phyloP scores from a whole-genome alignment of 2,797 vertebrate genomes.

The Fundulus diaphanus region DNA sequence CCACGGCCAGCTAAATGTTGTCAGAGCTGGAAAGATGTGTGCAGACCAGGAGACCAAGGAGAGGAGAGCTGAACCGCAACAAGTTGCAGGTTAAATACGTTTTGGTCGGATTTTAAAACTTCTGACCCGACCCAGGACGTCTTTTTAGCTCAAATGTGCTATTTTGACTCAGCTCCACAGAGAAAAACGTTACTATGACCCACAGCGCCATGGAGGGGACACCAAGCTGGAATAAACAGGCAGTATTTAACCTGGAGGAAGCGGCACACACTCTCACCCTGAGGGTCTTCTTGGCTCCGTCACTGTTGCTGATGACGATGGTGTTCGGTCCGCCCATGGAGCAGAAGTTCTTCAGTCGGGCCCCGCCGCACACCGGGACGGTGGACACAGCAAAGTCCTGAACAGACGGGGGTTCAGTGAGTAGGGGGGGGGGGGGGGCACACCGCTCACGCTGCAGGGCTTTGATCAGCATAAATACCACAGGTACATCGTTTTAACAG shows the following conservation, averaged over 20 bases:
- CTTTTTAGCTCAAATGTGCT: background rate
- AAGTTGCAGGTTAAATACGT: background rate
- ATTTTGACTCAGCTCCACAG: background rate
- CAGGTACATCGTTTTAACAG: background rate
- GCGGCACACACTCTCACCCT: constrained; percentile 72
- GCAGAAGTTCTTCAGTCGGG: constrained; percentile 89
- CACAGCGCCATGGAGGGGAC: background rate
- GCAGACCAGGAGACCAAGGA: too few relatives aligned
- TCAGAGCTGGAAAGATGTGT: too few relatives aligned
- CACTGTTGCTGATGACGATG: constrained; percentile 86
- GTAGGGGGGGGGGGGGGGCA: too few relatives aligned
- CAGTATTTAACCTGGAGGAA: background rate
- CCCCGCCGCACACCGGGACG: constrained; percentile 84
- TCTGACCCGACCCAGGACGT: background rate
- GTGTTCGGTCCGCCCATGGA: constrained; percentile 92
- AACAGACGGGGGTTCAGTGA: constrained; percentile 11
- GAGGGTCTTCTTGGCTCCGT: constrained; percentile 87
- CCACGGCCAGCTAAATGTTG: too few relatives aligned
- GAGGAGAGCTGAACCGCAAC: background rate
- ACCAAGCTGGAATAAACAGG: background rate
- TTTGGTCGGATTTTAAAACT: background rate
- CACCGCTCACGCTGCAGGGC: background rate
- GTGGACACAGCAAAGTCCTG: constrained; percentile 93
- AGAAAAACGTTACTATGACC: background rate
- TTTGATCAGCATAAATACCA: background rate